Evolutionary conservation across 2,797 vertebrate species (phyloP), one percentile per base, ranked within the genome.

Genomic region (Malurus leucopterus): DNA sequence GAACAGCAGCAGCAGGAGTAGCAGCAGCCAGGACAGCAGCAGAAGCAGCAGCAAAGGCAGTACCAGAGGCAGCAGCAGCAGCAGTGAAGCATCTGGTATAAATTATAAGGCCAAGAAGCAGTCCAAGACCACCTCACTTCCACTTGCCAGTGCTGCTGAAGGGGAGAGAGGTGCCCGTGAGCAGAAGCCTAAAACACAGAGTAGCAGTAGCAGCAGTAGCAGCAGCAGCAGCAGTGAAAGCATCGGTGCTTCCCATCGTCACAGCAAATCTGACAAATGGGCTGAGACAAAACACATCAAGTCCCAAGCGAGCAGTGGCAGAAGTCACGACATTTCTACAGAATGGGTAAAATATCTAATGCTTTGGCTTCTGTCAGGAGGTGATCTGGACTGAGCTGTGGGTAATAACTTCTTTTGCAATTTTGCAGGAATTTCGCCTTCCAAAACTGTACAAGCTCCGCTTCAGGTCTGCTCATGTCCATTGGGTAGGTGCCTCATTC

Each of bases 361-460:
- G 19, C 13, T 71, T 73, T 76, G 30, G 34, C 22, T 79, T 79
- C 53, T 80, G 27, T 23, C 44, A 8, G 49, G 54, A 75, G 14
- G 6, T 54, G 34, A 67, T 44, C 29, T 41, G 73, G 59, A 32
- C 43, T 20, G 41, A 80, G 19, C 38, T 57, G 34, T 55, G 50
- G 26, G 38, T 84, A 81, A 80, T 32, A 49, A 47, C 22, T n/a
- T 57, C 12, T 83, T 81, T 67, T 70, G 75, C 27, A 77, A 94
- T 89, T 94, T 93, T 84, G 12, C 80, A 96, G 96, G 75, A 76
- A 55, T 61, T 78, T 46, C 74, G 50, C 30, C 80, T 91, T 53
- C 92, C 90, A 11, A 92, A 93, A 80, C 58, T 95, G 16, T 88
- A 93, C 47, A 90, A 3, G 14, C 84, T 94, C n/a, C 92, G 0